These are phyloP conservation scores for Oncorhynchus kisutch DNA, from an alignment of 2,113 vertebrate genomes.

Conservation along the genomic window DNA sequence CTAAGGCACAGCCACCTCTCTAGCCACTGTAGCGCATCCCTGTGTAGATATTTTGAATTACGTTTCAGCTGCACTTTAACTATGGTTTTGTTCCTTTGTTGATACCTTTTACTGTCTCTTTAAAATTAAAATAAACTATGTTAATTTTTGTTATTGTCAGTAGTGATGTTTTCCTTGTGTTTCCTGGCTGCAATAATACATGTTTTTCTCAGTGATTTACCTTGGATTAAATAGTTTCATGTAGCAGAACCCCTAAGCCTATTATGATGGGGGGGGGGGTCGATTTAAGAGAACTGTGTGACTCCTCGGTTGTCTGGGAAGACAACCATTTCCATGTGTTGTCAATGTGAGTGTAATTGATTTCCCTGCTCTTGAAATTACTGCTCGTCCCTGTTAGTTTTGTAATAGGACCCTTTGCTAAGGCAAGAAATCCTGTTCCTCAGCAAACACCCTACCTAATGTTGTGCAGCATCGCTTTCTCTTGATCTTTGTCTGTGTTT, in stretches of 20 bases:
- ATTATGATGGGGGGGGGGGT: slow-evolving; percentile 19
- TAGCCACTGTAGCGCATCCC: slow-evolving; percentile 64
- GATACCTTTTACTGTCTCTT: too few relatives aligned
- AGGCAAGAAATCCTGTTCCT: neutral
- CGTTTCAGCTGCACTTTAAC: slow-evolving; percentile 61
- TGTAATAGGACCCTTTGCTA: slow-evolving; percentile 11
- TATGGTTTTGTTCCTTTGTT: neutral
- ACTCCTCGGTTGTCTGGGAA: slow-evolving; percentile 32
- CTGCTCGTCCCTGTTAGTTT: slow-evolving; percentile 19
- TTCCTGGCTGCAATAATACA: slow-evolving; percentile 14
- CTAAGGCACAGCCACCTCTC: slow-evolving; percentile 38
- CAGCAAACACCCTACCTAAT: neutral
- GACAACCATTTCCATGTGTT: slow-evolving; percentile 41
- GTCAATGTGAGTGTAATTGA: slow-evolving; percentile 28
- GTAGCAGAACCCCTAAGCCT: slow-evolving; percentile 55
- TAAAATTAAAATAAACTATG: neutral
- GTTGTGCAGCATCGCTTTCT: too few relatives aligned
- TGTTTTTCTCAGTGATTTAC: slow-evolving; percentile 32
- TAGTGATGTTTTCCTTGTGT: neutral
- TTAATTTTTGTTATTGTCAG: neutral
- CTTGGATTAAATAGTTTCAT: slow-evolving; percentile 12
- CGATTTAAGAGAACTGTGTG: slow-evolving; percentile 32
- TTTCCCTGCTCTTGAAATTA: slow-evolving; percentile 21
- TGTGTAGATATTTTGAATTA: slow-evolving; percentile 39
- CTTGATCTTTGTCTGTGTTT: slow-evolving; percentile 11